These are phyloP conservation scores for Microtus montanus DNA, from an alignment of 2,113 vertebrate genomes.

Conservation along the genomic window DNA sequence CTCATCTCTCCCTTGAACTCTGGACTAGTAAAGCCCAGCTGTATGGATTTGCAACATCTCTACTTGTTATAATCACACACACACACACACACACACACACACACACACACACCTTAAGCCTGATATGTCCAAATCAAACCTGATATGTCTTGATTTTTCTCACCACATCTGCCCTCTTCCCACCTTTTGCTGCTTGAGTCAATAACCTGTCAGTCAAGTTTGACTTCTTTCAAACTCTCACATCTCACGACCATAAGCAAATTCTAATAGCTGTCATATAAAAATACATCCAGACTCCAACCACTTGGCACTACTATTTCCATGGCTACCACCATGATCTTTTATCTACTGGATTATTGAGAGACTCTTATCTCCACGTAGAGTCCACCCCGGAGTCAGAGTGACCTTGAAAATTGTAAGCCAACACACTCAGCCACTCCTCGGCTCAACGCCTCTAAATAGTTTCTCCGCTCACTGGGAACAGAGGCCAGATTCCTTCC, in stretches of 20 bases:
- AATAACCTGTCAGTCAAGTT: neutral
- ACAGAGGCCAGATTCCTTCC: neutral
- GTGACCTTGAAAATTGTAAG: neutral
- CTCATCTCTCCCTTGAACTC: neutral
- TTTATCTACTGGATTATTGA: neutral
- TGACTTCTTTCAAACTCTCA: neutral
- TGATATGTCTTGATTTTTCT: neutral
- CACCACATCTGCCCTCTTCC: neutral
- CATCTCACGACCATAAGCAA: neutral
- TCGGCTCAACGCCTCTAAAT: neutral
- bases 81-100: neutral
- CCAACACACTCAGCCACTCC: neutral
- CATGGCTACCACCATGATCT: neutral
- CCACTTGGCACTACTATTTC: neutral
- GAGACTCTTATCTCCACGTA: neutral
- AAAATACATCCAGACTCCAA: constrained; percentile 1
- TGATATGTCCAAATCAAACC: neutral
- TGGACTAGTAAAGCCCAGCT: neutral
- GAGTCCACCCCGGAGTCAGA: neutral
- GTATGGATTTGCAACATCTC: neutral
- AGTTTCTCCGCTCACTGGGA: neutral
- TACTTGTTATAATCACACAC: neutral
- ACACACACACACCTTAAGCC: neutral
- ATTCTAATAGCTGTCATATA: neutral
- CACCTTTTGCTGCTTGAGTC: neutral